These are phyloP conservation scores for Papilio dardanus DNA, from an alignment of 1,140 invertebrate species.

Conservation along the genomic window DNA sequence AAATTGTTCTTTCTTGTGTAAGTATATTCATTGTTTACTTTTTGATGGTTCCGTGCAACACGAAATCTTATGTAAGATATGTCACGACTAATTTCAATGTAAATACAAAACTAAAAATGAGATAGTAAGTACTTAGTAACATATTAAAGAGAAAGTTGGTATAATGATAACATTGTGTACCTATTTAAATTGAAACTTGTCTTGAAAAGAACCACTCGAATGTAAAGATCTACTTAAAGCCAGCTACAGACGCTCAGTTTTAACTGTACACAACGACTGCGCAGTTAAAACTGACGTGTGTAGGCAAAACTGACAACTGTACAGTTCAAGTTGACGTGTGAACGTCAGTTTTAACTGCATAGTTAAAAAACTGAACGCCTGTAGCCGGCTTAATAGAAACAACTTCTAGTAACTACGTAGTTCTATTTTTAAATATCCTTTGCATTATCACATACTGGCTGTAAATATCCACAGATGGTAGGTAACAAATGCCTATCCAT, in stretches of 20 bases:
- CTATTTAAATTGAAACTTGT: background rate
- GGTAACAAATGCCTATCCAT: no score
- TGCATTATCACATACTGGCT: background rate
- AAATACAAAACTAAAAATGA: conserved; percentile 12
- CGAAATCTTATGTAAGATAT: conserved; percentile 23
- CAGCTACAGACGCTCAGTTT: no score
- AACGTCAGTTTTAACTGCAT: no score
- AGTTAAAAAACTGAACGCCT: no score
- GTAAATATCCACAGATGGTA: background rate
- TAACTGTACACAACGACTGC: no score
- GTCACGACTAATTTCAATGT: conserved; percentile 30
- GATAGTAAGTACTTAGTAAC: background rate
- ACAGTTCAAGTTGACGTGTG: no score
- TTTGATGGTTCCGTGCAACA: conserved; percentile 26
- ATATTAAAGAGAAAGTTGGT: conserved; percentile 1
- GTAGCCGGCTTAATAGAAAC: no score
- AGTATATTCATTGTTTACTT: conserved; percentile 20
- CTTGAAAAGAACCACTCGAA: background rate
- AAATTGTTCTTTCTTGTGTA: conserved; percentile 32
- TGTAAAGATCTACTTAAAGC: no score
- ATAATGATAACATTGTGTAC: background rate
- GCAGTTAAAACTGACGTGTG: no score
- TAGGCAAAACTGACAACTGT: no score
- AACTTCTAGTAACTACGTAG: no score
- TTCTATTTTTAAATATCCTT: background rate